Evolutionary conservation across 2,797 vertebrate genomes (phyloP), one percentile per base, ranked within the genome.

Genomic region (Orientallactaga sibirica): DNA sequence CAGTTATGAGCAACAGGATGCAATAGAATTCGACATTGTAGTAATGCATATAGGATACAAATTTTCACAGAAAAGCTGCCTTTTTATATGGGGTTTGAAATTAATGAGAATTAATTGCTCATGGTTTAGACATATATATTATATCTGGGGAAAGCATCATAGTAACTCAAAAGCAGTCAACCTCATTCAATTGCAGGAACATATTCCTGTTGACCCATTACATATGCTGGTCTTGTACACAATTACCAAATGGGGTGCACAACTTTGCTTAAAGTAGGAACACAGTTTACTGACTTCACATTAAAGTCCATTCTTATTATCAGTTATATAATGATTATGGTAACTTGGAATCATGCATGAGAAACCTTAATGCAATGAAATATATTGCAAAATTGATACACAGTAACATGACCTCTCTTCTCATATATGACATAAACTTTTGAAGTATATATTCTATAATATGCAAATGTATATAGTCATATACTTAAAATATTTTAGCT

Each of bases 301-400:
- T 52, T 52, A 52, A 52, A 12, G 52, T 52, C 7, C 11, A 12
- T 52, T 1, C 52, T 52, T 52, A 52, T 52, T 52, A 7, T 7
- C 15, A 62, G 61, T 62, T 62, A 62, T 62, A 4, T 20, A 62
- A 62, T 16, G 15, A 62, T 62, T 4, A 62, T 62, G 61, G 15
- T 4, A 61, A 10, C 58, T 61, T 61, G 58, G 16, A 94, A 70
- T 82, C 8, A 24, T 20, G 77, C 15, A 19, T 78, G 68, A 41
- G 9, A 81, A 77, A 81, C 90, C 11, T 22, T 61, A n/a, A 11
- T 86, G 16, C 20, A 83, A 62, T 89, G 78, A 95, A 29, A 84
- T 70, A 75, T 37, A 37, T 37, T 37, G 33, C 2, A 37, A 37
- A 37, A 37, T 37, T 37, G 33, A 37, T 37, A 37, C 33, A 37